Evolutionary conservation across 2,797 vertebrate species (phyloP), one percentile per base, ranked within the genome.

Genomic region (Macropodus opercularis): DNA sequence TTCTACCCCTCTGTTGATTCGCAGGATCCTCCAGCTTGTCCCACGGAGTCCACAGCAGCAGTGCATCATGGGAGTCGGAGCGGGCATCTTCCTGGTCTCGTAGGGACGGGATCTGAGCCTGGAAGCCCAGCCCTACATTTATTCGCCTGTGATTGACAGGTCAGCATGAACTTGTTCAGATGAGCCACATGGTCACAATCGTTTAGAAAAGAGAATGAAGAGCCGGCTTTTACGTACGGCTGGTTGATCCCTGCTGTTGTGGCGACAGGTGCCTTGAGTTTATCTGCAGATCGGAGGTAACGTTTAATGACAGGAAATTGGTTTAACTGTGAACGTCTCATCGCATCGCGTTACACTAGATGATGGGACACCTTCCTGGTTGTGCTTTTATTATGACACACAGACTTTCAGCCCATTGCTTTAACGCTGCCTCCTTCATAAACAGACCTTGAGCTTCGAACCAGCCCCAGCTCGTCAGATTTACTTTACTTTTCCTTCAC

Each of bases 71-170:
- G 77, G 84, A 72, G 39, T 95, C 93, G 0, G 85, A 86, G 44
- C 79, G 79, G 36, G 86, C 77, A 5, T 86, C 29, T 21, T 84
- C 86, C 44, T 34, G 69, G 43, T 86, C 83, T 53, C 74, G 88
- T 18, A 96, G 84, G 49, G 90, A 81, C 8, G 96, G 95, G 85
- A 97, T 93, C 48, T 93, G 88, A 35, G 95, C 96, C 91, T 98
- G 96, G 89, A 96, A 97, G 79, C 87, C 78, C 56, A 79, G 77
- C 23, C 96, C 96, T 5, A 95, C 89, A 75, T 98, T 98, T 87
- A 97, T 96, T 50, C 88, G 87, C 47, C 96, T 98, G 64, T 46
- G 88, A 89, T 57, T 38, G 62, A 77, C 42, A 60, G 42, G 12
- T 56, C 36, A 11, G 17, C 0, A 5, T 73, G 47, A 76, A 21